Evolutionary conservation across 35 echinoderm and acorn worm species (phyloP).

Genomic region (Hemicentrotus pulcherrimus): DNA sequence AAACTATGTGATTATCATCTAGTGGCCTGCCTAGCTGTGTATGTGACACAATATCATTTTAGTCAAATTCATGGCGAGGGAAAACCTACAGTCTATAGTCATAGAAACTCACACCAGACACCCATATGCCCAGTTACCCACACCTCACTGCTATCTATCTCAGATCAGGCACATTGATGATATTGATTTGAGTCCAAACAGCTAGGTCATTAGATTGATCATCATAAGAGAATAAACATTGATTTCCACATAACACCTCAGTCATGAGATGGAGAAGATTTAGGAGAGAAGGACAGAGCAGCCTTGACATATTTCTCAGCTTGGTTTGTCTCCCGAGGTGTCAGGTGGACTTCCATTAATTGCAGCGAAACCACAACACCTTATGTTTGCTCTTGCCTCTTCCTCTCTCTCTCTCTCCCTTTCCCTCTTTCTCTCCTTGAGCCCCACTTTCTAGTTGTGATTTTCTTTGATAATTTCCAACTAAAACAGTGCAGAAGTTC

Average conservation of each 20-base stretch:
- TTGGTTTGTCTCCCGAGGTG: background rate
- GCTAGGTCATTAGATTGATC: background rate
- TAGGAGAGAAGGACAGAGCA: background rate
- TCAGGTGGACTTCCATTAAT: background rate
- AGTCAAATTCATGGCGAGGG: too few relatives aligned
- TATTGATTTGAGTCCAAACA: background rate
- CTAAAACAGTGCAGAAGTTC: too few relatives aligned
- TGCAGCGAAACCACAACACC: too few relatives aligned
- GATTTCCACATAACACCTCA: too few relatives aligned
- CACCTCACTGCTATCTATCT: background rate
- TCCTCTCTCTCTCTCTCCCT: background rate
- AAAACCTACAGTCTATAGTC: too few relatives aligned
- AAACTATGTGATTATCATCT: too few relatives aligned
- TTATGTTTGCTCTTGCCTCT: background rate
- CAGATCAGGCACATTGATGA: background rate
- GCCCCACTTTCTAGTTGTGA: too few relatives aligned
- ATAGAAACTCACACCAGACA: background rate
- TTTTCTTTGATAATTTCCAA: too few relatives aligned
- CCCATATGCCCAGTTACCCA: background rate
- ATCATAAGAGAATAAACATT: background rate
- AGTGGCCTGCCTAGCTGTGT: too few relatives aligned
- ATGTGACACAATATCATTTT: too few relatives aligned
- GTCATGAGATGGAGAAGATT: too few relatives aligned
- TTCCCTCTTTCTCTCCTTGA: too few relatives aligned
- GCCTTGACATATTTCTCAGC: slow-evolving; percentile 1